These are phyloP conservation scores for Archilochus colubris DNA, from an alignment of 2,113 vertebrate genomes.

Conservation along the genomic window DNA sequence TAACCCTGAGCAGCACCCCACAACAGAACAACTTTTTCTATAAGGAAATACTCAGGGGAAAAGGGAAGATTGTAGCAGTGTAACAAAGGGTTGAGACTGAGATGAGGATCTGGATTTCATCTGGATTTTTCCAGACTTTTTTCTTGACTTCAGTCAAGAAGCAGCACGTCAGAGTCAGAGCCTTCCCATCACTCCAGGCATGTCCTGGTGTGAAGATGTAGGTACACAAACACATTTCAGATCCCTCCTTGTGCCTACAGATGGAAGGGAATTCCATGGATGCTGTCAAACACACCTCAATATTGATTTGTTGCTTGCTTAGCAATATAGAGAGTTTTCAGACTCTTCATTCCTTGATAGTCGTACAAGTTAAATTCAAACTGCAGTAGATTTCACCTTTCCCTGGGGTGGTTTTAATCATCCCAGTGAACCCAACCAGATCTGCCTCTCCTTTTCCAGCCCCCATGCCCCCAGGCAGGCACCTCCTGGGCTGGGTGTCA, in stretches of 20 bases:
- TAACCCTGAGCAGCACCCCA: neutral
- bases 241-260: neutral
- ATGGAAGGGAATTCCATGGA: neutral
- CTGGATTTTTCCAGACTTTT: neutral
- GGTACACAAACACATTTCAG: rapidly evolving
- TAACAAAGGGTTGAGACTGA: neutral
- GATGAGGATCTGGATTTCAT: neutral
- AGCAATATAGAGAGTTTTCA: neutral
- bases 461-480: neutral
- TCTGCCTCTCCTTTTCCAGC: neutral
- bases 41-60: rapidly evolving
- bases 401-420: neutral
- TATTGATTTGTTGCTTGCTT: neutral
- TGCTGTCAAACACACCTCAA: neutral
- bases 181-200: rapidly evolving
- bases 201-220: rapidly evolving
- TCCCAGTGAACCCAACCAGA: neutral
- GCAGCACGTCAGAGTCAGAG: no score
- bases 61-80: neutral
- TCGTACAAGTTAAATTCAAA: neutral
- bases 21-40: rapidly evolving
- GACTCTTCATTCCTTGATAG: neutral
- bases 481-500: neutral
- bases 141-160: no score
- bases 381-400: neutral